A percentile compares a stretch with the other conserved stretches of the same genome.
These are phyloP conservation scores for Parapristionchus giblindavisi DNA, from an alignment of 2,888 invertebrate genomes.

Conservation along the genomic window DNA sequence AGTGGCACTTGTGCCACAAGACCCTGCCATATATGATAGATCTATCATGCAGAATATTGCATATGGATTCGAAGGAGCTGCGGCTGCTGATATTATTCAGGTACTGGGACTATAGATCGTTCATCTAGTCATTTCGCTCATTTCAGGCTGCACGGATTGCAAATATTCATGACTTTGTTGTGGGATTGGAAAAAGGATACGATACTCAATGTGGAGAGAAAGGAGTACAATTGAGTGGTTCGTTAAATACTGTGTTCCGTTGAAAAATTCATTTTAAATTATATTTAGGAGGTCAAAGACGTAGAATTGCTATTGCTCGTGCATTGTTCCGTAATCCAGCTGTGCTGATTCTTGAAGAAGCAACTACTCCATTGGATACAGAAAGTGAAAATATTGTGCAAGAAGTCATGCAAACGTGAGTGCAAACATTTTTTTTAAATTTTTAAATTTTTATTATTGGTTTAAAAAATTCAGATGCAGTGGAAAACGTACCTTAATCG, in stretches of 20 bases:
- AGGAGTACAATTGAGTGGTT: conserved; percentile 71
- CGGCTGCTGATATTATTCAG: conserved; percentile 60
- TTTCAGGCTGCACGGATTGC: conserved; percentile 69
- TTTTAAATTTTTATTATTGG: too few relatives aligned
- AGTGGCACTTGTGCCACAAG: conserved; percentile 63
- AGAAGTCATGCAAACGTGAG: conserved; percentile 56
- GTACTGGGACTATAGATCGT: background rate
- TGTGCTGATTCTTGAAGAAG: conserved; percentile 62
- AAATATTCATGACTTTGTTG: conserved; percentile 71
- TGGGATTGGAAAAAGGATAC: conserved; percentile 70
- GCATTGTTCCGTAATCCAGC: conserved; percentile 58
- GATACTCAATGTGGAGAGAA: conserved; percentile 72
- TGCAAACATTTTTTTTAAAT: too few relatives aligned
- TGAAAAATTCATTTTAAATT: background rate
- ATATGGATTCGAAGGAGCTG: conserved; percentile 64
- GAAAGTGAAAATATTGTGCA: conserved; percentile 57
- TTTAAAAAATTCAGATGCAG: too few relatives aligned
- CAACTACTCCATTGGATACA: conserved; percentile 59
- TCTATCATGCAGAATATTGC: conserved; percentile 66
- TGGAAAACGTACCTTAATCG: conserved; percentile 71
- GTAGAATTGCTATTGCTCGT: conserved; percentile 61
- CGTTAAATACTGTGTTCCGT: too few relatives aligned
- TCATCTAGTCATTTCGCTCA: background rate
- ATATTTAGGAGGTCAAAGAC: conserved; percentile 55
- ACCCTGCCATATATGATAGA: conserved; percentile 64